Percentiles rank a stretch among this genome's conserved stretches.
These are phyloP conservation scores for Notechis scutatus DNA, from an alignment of 2,113 vertebrate species.

Conservation along the genomic window DNA sequence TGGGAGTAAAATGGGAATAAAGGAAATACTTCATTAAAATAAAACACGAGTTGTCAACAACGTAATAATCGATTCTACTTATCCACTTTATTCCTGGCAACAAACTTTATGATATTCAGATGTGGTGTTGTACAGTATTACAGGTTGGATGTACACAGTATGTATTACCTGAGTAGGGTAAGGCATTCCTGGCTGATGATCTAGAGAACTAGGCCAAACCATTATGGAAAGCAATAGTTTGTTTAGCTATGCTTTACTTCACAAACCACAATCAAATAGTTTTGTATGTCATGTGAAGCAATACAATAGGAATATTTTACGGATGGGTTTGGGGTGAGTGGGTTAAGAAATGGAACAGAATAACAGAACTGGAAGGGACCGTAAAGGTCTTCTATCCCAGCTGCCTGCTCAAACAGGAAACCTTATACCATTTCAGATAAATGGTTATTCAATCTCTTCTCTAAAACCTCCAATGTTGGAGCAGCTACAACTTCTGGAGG, in stretches of 20 bases:
- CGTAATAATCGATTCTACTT: not conserved
- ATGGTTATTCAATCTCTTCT: no score
- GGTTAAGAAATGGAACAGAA: not conserved
- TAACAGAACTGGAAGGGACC: not conserved
- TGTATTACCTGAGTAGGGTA: not conserved
- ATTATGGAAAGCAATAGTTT: not conserved
- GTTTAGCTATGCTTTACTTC: not conserved
- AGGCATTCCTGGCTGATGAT: not conserved
- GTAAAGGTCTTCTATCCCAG: no score
- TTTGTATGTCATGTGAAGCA: not conserved
- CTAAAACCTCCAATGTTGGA: no score
- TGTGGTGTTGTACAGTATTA: not conserved
- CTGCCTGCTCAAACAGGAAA: no score
- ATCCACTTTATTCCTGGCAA: not conserved
- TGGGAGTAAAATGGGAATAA: not conserved
- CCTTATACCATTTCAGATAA: no score
- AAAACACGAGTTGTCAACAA: not conserved
- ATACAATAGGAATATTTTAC: not conserved
- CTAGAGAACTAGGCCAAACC: not conserved
- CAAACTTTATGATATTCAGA: not conserved
- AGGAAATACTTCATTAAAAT: not conserved
- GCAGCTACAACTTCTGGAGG: no score
- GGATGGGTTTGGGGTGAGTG: not conserved
- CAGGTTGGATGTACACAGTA: not conserved
- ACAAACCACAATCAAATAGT: not conserved